Evolutionary conservation across 2,113 vertebrate genomes (phyloP).

Genomic region (Petrocephalus zakoni): DNA sequence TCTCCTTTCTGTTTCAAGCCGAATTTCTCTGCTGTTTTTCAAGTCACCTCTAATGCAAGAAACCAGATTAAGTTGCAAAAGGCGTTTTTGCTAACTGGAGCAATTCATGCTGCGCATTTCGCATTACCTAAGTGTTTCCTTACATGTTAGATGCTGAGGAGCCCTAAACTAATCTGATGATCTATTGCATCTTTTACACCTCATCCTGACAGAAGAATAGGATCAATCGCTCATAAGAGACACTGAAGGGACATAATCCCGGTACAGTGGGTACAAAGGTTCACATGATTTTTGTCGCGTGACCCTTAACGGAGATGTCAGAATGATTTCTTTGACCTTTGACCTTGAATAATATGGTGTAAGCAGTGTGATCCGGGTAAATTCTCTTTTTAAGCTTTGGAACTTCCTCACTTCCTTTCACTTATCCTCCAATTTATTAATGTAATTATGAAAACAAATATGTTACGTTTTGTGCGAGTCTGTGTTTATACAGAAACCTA

Average conservation of each 20-base stretch:
- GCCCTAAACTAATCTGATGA: background rate
- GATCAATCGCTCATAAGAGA: background rate
- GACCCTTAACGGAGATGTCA: background rate
- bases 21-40: constrained; percentile 4
- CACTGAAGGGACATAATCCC: background rate
- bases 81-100: background rate
- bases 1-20: constrained; percentile 12
- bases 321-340: background rate
- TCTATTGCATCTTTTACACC: background rate
- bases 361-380: background rate
- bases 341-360: background rate
- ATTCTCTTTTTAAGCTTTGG: background rate
- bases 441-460: background rate
- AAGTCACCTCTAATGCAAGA: constrained; percentile 21
- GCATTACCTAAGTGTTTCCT: background rate
- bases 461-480: background rate
- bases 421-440: background rate
- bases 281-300: background rate
- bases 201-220: background rate
- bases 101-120: background rate
- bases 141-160: background rate
- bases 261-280: background rate
- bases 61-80: background rate
- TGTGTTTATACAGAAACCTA: background rate
- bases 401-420: background rate